A percentile compares a stretch with the other conserved stretches of the same genome.
These are phyloP conservation scores for Notamacropus eugenii DNA, from an alignment of 2,797 vertebrate genomes.

Conservation along the genomic window DNA sequence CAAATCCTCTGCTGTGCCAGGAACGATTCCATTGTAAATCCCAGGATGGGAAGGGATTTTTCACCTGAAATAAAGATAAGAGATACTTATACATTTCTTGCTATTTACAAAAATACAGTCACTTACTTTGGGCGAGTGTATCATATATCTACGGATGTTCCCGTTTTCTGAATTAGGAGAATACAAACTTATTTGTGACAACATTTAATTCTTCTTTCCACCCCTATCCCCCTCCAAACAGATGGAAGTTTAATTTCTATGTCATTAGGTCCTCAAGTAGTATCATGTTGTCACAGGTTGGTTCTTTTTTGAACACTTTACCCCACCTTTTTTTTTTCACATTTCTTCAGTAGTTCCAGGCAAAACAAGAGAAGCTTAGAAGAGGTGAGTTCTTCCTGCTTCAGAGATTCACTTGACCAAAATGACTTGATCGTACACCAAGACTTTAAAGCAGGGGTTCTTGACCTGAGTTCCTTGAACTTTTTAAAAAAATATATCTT, in stretches of 20 bases:
- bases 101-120: slow-evolving; percentile 22
- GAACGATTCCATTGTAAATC: neutral
- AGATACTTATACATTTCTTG: neutral
- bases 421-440: slow-evolving; percentile 39
- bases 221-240: neutral
- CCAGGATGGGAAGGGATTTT: neutral
- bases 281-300: slow-evolving; percentile 61
- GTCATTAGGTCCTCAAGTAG: slow-evolving; percentile 37
- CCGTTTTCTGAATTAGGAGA: slow-evolving; percentile 18
- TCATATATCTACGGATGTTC: neutral
- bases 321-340: neutral
- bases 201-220: neutral
- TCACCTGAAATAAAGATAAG: neutral
- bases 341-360: slow-evolving; percentile 54
- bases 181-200: neutral
- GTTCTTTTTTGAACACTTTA: slow-evolving; percentile 36
- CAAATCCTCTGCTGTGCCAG: neutral
- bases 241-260: slow-evolving; percentile 6
- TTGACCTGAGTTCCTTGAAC: neutral
- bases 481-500: neutral
- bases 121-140: neutral
- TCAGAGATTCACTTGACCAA: slow-evolving; percentile 54
- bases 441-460: slow-evolving; percentile 10
- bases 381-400: slow-evolving; percentile 65
- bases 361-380: slow-evolving; percentile 60